Evolutionary conservation across 2,797 vertebrate genomes (phyloP).

Genomic region (Craterocephalus amniculus): DNA sequence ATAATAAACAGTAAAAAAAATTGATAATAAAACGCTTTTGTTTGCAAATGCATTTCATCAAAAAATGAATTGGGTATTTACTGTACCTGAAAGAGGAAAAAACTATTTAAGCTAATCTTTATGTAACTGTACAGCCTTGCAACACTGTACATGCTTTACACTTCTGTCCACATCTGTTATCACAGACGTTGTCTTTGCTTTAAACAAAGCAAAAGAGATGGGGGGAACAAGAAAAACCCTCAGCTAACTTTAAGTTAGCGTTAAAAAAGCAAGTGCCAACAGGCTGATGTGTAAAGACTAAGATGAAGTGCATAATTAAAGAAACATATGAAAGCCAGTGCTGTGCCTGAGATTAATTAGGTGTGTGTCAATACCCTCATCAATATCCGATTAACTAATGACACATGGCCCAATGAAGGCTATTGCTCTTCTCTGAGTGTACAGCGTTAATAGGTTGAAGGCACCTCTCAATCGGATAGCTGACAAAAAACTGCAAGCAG

Average conservation of each 20-base stretch:
- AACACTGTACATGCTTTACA: not conserved
- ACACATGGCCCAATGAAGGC: constrained; percentile 97
- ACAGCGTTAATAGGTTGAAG: constrained; percentile 96
- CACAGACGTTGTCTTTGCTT: not conserved
- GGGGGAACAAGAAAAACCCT: constrained; percentile 28
- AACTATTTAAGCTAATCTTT: not conserved
- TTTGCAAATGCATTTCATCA: no score
- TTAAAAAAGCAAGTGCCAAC: constrained; percentile 77
- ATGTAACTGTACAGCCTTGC: not conserved
- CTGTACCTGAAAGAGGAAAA: not conserved
- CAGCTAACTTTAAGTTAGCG: constrained; percentile 86
- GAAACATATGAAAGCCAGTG: constrained; percentile 95
- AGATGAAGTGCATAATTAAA: constrained; percentile 99
- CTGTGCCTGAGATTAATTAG: constrained; percentile 98
- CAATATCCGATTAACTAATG: constrained; percentile 99
- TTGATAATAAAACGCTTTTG: no score
- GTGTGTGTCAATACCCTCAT: constrained; percentile 97
- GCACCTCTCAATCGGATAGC: constrained; percentile 89
- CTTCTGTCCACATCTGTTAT: not conserved
- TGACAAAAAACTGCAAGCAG: constrained; percentile 80
- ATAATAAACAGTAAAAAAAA: no score
- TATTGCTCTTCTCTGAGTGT: constrained; percentile 95
- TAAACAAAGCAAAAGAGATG: constrained; percentile 23
- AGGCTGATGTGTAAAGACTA: constrained; percentile 88
- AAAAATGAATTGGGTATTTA: not conserved